Base-by-base conservation (phyloP, 2,888 invertebrate species). In the Hemistola chrysoprasaria region DNA sequence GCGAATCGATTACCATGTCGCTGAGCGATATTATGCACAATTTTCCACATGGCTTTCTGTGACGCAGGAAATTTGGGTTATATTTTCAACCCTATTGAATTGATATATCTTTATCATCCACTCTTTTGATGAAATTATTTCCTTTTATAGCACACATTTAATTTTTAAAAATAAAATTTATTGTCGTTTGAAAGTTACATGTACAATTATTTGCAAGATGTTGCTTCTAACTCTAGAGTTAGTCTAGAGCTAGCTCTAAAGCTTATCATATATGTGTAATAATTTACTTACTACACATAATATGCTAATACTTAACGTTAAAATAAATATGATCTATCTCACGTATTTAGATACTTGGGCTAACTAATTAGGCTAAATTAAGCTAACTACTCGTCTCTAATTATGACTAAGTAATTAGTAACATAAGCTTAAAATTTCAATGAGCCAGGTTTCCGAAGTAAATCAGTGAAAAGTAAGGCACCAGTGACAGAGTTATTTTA, bases 21-120 rank as follows among this genome's bases (percentile, higher is more conserved):
- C 35, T 38, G 40, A 40, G 36, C 47, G 51, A 54, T 51, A n/a
- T n/a, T n/a, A 54, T 51, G 49, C 47, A 47, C 54, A 51, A 54
- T 54, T 54, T 54, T 54, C 49, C 51, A 40, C 41, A 29, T 46
- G 47, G 47, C 47, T 54, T 39, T 42, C 37, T 43, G 39, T 47
- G 39, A 46, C 36, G 44, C 27, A 32, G 39, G 47, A 54, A 45
- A 47, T 47, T 49, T 47, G 49, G 49, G 44, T 51, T 47, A 46
- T 47, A 43, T 51, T 50, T 54, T 46, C 49, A 25, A 43, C 44
- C 38, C 42, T 44, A 48, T 47, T 48, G 43, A 47, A 40, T 40
- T 39, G 47, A 40, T 30, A 40, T 45, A 40, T 35, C 35, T 46
- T 43, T 26, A 45, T 50, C 34, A 34, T 25, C 38, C 35, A 36